Base-by-base conservation (phyloP, 2,888 invertebrate genomes). In the Malthinus seriepunctatus region DNA sequence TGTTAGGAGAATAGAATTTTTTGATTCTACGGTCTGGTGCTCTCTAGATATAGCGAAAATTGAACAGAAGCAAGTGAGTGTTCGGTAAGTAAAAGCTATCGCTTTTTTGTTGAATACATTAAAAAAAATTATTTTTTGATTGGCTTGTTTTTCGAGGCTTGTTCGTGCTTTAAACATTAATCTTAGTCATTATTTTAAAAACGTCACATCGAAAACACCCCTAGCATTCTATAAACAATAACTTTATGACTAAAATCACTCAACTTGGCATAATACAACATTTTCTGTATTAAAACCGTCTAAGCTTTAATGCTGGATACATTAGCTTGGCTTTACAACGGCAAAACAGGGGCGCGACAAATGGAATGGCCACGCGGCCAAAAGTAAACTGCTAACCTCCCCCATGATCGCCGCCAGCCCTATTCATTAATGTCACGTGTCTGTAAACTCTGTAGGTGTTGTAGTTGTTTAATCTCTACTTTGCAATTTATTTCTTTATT, bases 401-500 rank as follows among this genome's bases (percentile, higher is more conserved):
- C 64, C 57, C 57, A 55, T 56, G 52, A 63, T 59, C 67, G 70
- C 69, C 72, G 64, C 54, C 66, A 65, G 70, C 74, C 70, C 72
- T 76, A 77, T 78, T 77, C 78, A 78, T 78, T 77, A 76, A 72
- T 64, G 76, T 76, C 78, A 76, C 78, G 78, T 78, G 78, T 70
- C 67, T 67, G 60, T 57, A 64, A 63, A 67, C 65, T 64, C 66
- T 69, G 67, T 71, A 69, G 69, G 69, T 70, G 71, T 71, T 71
- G 39, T 42, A 42, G 39, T 42, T 42, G 23, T 42, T 42, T 42
- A 42, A 42, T 42, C 39, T 15, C 15, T 42, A 42, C 23, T 42
- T 42, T 42, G 14, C 39, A 42, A 42, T 42, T 15, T 42, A 42
- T 42, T 23, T 71, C 70, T 69, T 71, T 73, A 69, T 68, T 71